Conservation (phyloP, 2,888 invertebrate species). For the Polyommatus icarus region DNA sequence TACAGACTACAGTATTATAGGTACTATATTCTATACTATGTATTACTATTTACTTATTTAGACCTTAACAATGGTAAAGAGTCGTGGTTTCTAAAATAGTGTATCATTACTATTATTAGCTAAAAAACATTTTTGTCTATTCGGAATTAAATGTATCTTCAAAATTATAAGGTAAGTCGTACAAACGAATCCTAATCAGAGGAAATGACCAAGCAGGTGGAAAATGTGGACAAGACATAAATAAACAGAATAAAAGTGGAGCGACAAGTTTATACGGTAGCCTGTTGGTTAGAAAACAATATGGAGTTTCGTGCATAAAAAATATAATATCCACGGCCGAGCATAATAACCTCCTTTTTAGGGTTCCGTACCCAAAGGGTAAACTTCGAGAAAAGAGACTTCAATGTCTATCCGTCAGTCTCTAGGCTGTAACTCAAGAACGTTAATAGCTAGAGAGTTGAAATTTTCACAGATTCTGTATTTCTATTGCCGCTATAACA, state of each 20-base stretch:
- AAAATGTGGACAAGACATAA: slow-evolving; percentile 6
- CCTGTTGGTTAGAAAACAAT: not conserved
- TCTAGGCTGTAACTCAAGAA: too few species aligned
- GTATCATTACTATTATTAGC: not conserved
- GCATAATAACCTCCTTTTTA: too few species aligned
- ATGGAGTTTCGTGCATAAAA: not conserved
- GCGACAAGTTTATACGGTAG: not conserved
- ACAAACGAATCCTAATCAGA: slow-evolving; percentile 7
- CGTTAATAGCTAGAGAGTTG: too few species aligned
- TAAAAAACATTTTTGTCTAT: not conserved
- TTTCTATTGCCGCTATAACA: too few species aligned
- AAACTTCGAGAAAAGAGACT: too few species aligned
- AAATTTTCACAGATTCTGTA: too few species aligned
- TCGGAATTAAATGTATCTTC: not conserved
- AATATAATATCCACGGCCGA: not conserved
- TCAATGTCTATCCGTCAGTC: too few species aligned
- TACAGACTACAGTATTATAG: too few species aligned
- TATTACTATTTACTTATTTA: too few species aligned
- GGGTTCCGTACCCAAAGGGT: too few species aligned
- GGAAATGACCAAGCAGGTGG: slow-evolving; percentile 41
- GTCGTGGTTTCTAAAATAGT: not conserved
- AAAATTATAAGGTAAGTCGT: not conserved
- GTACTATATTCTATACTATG: too few species aligned
- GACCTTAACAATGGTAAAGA: too few species aligned
- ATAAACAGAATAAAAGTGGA: slow-evolving; percentile 15